Conservation (phyloP, 2,888 invertebrate species). For the Tipula lateralis region DNA sequence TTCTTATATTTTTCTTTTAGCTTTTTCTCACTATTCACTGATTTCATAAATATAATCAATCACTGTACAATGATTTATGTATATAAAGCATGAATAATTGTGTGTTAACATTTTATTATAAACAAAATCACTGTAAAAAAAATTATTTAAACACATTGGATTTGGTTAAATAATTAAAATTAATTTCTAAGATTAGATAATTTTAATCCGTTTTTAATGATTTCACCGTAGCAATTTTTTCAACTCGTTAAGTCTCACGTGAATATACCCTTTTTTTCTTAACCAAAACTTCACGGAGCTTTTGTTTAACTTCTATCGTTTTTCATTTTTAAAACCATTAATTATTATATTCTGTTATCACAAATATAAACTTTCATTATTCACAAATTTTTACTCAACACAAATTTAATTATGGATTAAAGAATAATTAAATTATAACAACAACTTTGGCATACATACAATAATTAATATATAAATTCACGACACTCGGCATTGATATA, state of each 20-base stretch:
- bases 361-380: background rate
- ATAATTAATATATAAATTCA: background rate
- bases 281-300: background rate
- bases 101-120: background rate
- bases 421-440: background rate
- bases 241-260: background rate
- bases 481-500: background rate
- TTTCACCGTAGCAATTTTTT: background rate
- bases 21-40: background rate
- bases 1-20: background rate
- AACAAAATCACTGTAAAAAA: background rate
- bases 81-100: background rate
- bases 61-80: background rate
- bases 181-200: background rate
- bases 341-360: background rate
- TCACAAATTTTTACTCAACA: background rate
- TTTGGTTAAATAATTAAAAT: background rate
- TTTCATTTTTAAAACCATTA: background rate
- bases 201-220: background rate
- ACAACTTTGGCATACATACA: background rate
- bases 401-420: background rate
- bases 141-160: background rate
- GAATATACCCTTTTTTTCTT: background rate
- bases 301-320: background rate
- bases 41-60: background rate